Evolutionary conservation across 2,888 invertebrate genomes (phyloP), one percentile per base, ranked within the genome.

Genomic region (Cordilura impudica): DNA sequence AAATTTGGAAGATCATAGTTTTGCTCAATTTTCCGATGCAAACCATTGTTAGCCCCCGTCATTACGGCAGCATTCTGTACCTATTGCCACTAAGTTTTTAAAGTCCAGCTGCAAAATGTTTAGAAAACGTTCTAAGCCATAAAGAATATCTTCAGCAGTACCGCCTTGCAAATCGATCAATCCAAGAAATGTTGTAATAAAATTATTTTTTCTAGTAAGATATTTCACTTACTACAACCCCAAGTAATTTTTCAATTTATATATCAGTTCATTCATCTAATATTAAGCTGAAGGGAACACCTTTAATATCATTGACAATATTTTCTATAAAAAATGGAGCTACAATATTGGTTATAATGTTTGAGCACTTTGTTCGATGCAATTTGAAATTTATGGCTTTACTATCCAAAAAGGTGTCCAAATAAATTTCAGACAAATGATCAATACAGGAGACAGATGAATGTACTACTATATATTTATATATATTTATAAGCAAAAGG

Each of bases 31-130:
- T 69, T 69, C 23, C 29, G 47, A 35, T 47, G 18, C 39, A 60
- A 43, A 4, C 60, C 70, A n/a, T 60, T 70, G n/a, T 70, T 26
- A 39, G 16, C 21, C 12, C 60, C 60, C 18, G 51, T 51, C 70
- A 60, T 60, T 1, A 51, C 23, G 2, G 70, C 31, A 18, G 60
- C 60, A 61, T 60, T 70, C 60, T 4, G 60, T 60, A 16, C 53
- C 70, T 8, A 60, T 61, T 23, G 51, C 45, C 2, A 71, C 19
- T 19, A 47, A 29, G 1, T 31, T 45, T 63, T 63, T 54, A 12
- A 71, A 61, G 10, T 58, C 8, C 29, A 69, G 8, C 7, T 45
- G 0, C 4, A 56, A 47, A 21, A 45, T 6, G 21, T 16, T 8
- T 26, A 56, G 49, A 35, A 51, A 35, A 21, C 65, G 51, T 16